These are phyloP conservation scores for Menidia menidia DNA, from an alignment of 2,797 vertebrate species.

Conservation along the genomic window DNA sequence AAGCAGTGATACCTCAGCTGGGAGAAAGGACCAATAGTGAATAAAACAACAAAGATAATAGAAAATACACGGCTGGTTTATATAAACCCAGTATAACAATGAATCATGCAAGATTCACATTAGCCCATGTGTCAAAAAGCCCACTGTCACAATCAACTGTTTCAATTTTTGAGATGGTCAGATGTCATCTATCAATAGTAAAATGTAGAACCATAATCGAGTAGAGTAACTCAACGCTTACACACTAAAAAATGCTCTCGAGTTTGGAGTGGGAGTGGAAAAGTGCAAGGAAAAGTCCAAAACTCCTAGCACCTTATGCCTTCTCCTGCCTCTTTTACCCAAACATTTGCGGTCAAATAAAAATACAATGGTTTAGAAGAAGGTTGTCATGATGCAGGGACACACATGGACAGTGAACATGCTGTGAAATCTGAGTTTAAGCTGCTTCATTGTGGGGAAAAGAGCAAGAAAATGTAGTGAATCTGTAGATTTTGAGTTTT, in stretches of 20 bases:
- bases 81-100: not conserved
- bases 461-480: no score
- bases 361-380: not conserved
- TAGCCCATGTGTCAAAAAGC: not conserved
- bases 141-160: not conserved
- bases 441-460: not conserved
- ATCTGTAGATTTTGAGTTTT: not conserved
- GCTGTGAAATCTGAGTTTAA: not conserved
- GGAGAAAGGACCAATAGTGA: conserved; percentile 1
- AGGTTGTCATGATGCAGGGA: not conserved
- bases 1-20: conserved; percentile 19
- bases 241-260: not conserved
- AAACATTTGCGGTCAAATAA: not conserved
- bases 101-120: not conserved
- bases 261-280: not conserved
- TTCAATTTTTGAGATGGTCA: not conserved
- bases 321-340: not conserved
- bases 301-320: not conserved
- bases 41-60: not conserved
- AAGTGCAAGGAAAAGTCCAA: not conserved
- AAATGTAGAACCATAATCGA: not conserved
- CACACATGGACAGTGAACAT: not conserved
- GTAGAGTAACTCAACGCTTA: not conserved
- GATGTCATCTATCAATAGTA: not conserved
- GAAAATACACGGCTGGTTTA: conserved; percentile 6